Evolutionary conservation across 1,140 invertebrate species (phyloP), one percentile per base, ranked within the genome.

Genomic region (Aleiodes sp.): DNA sequence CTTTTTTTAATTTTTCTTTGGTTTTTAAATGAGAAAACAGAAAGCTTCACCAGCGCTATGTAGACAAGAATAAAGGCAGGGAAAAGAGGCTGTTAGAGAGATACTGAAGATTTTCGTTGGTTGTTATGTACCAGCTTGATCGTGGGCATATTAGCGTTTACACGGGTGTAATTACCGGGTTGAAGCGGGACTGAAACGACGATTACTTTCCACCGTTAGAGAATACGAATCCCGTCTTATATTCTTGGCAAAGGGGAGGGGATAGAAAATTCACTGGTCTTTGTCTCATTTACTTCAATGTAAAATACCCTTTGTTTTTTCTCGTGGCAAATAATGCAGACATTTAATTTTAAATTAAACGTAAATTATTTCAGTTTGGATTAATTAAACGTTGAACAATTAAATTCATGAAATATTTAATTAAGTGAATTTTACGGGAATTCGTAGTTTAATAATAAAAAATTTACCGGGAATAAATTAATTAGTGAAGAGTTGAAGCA

Each of bases 81-180:
- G 46, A 52, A 52, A 52, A 24, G 46, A 52, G 46, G 6, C 46
- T 24, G 46, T 52, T 52, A 24, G 19, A 9, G 12, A 52, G 46
- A 52, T 52, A 24, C 4, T 19, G 21, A 16, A 24, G 46, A 16
- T 16, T 52, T 52, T 52, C 16, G 19, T 21, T 21, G 2, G 7
- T 16, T 52, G 19, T 52, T 52, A 21, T 52, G 46, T 52, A 52
- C 46, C 10, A 8, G 46, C 46, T 52, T 52, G 46, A 52, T 52
- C 46, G 46, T 52, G 21, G 19, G 46, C 46, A 52, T 52, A 52
- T 52, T 52, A 52, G 46, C 46, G 46, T 52, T 52, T 52, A 52
- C 46, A 52, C 46, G 46, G 46, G 19, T 52, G 46, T 52, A 52
- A 52, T 52, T 52, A 52, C 46, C 46, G 46, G 46, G 46, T 52